Evolutionary conservation across 2,888 invertebrate species (phyloP), one percentile per base, ranked within the genome.

Genomic region (Aproaerema taeniolella): DNA sequence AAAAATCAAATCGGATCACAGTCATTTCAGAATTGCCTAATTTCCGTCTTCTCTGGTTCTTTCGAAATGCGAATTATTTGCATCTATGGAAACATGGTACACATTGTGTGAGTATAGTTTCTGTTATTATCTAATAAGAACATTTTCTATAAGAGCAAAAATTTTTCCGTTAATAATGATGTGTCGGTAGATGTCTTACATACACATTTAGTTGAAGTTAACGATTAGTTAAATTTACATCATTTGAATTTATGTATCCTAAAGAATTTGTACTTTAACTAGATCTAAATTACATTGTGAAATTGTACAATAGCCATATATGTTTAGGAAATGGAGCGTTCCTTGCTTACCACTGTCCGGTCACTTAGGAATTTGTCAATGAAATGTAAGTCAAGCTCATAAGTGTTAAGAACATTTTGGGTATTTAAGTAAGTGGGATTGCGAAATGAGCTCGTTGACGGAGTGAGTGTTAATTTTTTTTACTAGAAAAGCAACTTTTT

Each of bases 231-330:
- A 80, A 83, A 82, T 81, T 82, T 74, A 77, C 70, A 76, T 75
- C 63, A 67, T 75, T 76, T 80, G 72, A 79, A 78, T 75, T 75
- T 67, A 67, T 82, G 83, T 75, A 75, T 79, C 75, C 78, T 80
- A 74, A 80, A 82, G 73, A 77, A 77, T 81, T 83, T 85, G 83
- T 86, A 85, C 82, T 85, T 83, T 83, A 82, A 83, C 77, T 85
- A 85, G 82, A 77, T 79, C 80, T 85, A 85, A 85, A 85, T 81
- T 79, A 58, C 75, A 80, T 74, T 83, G 77, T 83, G 73, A 75
- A 81, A 79, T 68, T 80, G 75, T 81, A 78, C 77, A 82, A 83
- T 83, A 83, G 82, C 78, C 80, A 77, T 82, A n/a, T n/a, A 78
- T 67, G 62, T 74, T 68, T 81, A 81, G 78, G 74, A 73, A 73